Evolutionary conservation across 2,797 vertebrate genomes (phyloP).

Genomic region (Typhlichthys subterraneus): DNA sequence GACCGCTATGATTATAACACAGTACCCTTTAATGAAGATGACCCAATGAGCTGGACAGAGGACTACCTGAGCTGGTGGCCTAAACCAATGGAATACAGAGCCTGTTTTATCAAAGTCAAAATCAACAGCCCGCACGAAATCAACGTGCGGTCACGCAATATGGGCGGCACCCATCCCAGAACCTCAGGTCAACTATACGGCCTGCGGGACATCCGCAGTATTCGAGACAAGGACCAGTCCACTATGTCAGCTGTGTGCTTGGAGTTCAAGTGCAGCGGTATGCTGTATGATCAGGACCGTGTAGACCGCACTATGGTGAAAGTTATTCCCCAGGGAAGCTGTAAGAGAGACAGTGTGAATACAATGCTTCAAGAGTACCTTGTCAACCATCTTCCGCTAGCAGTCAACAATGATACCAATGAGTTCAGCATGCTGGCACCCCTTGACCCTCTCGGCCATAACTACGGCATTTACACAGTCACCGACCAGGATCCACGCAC

Average conservation of each 20-base stretch:
- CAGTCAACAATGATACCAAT: constrained; percentile 94
- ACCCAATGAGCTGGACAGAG: constrained; percentile 96
- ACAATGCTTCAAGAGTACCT: constrained; percentile 94
- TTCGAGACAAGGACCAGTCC: constrained; percentile 81
- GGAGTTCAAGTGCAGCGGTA: constrained; percentile 98
- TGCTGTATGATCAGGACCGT: constrained; percentile 94
- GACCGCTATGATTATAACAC: constrained; percentile 95
- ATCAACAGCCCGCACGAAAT: constrained; percentile 87
- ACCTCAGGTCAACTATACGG: constrained; percentile 92
- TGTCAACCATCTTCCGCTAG: constrained; percentile 93
- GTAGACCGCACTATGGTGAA: constrained; percentile 95
- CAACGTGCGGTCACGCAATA: constrained; percentile 92
- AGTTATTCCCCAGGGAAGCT: constrained; percentile 93
- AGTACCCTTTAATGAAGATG: constrained; percentile 93
- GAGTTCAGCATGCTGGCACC: constrained; percentile 98
- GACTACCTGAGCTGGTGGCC: constrained; percentile 99
- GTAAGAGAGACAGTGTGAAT: constrained; percentile 89
- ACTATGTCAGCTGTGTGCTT: constrained; percentile 88
- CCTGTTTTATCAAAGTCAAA: constrained; percentile 95
- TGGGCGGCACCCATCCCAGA: constrained; percentile 93
- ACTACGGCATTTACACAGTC: constrained; percentile 98
- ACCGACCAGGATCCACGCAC: constrained; percentile 94
- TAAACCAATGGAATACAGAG: constrained; percentile 95
- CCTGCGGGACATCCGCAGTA: constrained; percentile 91
- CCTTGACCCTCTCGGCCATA: constrained; percentile 94